Percentiles rank a stretch among this genome's conserved stretches.
Evolutionary conservation across 1,140 invertebrate genomes (phyloP).

Genomic region (Magallana gigas): DNA sequence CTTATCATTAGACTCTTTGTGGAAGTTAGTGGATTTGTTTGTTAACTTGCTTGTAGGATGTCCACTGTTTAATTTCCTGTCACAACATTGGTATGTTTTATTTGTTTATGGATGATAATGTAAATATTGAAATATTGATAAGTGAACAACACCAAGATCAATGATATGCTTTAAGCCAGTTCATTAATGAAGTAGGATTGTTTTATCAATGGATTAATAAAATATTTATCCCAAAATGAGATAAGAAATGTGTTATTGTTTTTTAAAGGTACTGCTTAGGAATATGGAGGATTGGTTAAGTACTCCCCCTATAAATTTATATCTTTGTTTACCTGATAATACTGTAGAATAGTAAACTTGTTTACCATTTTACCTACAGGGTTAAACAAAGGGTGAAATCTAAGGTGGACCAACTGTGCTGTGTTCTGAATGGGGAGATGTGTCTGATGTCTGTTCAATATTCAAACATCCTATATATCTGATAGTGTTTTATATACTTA

Average conservation of each 20-base stretch:
- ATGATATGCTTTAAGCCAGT: background rate
- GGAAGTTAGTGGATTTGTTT: background rate
- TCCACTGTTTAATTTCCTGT: background rate
- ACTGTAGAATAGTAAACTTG: too few relatives aligned
- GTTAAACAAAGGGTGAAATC: too few relatives aligned
- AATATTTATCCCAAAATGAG: background rate
- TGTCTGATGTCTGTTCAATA: too few relatives aligned
- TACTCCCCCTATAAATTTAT: too few relatives aligned
- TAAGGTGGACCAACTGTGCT: too few relatives aligned
- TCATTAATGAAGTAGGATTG: slow-evolving; percentile 24
- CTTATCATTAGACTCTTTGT: background rate
- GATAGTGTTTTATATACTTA: too few relatives aligned
- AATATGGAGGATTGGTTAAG: too few relatives aligned
- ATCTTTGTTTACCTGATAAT: too few relatives aligned
- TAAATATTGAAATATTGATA: slow-evolving; percentile 8
- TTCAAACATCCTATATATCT: too few relatives aligned
- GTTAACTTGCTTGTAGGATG: slow-evolving; percentile 10
- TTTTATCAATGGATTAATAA: slow-evolving; percentile 25
- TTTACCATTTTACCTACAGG: too few relatives aligned
- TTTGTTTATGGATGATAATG: background rate
- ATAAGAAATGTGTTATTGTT: background rate
- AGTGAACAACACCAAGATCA: background rate
- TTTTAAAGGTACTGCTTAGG: too few relatives aligned
- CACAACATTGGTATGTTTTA: slow-evolving; percentile 22
- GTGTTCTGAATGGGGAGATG: too few relatives aligned